Evolutionary conservation across 1,140 invertebrate species (phyloP).

Genomic region (Drosophila kikkawai): DNA sequence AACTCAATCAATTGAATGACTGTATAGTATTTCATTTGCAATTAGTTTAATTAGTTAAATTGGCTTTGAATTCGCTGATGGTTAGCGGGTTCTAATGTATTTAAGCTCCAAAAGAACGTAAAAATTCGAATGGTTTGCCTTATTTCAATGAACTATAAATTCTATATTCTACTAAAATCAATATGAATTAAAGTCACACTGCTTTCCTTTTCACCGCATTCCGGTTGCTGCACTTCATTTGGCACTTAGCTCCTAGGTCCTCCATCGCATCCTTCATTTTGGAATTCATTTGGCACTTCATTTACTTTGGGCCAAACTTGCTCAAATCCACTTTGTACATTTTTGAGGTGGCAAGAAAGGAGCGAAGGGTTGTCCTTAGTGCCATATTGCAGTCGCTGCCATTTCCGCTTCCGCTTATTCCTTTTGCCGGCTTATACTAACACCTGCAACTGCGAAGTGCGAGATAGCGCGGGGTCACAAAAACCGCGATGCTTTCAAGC

Average conservation of each 20-base stretch:
- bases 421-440: slow-evolving; percentile 26
- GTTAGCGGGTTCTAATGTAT: not conserved
- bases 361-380: slow-evolving; percentile 22
- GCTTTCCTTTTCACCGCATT: slow-evolving; percentile 6
- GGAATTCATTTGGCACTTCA: slow-evolving; percentile 69
- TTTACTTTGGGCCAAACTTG: slow-evolving; percentile 65
- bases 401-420: slow-evolving; percentile 27
- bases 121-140: not conserved
- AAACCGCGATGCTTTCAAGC: slow-evolving; percentile 49
- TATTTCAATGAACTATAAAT: no score
- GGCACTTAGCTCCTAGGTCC: slow-evolving; percentile 26
- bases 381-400: slow-evolving; percentile 61
- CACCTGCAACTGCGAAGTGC: slow-evolving; percentile 55
- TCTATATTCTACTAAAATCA: not conserved
- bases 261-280: slow-evolving; percentile 44
- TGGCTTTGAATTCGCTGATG: not conserved
- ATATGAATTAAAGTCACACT: not conserved
- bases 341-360: slow-evolving; percentile 30
- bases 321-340: slow-evolving; percentile 76
- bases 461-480: slow-evolving; percentile 55
- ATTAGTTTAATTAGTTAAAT: slow-evolving; percentile 16
- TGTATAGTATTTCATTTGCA: slow-evolving; percentile 2
- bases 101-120: not conserved
- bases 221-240: slow-evolving; percentile 47
- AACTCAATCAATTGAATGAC: slow-evolving; percentile 2